Conservation (phyloP, 1,140 invertebrate genomes). For the Mylabris phalerata region DNA sequence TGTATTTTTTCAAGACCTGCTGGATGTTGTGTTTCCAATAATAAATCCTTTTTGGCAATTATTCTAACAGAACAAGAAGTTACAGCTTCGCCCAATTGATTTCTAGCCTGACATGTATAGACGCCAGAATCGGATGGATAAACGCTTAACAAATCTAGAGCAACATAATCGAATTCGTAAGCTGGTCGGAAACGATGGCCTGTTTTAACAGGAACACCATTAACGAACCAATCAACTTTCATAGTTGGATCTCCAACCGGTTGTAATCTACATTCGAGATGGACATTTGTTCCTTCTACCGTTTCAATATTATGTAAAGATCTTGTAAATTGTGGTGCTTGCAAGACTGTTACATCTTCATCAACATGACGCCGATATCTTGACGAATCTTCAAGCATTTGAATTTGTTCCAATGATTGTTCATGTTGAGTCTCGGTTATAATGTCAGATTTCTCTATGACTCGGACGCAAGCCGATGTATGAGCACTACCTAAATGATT, state of each 20-base stretch:
- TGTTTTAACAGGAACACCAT: constrained; percentile 79
- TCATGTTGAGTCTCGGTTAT: constrained; percentile 93
- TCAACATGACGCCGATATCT: constrained; percentile 60
- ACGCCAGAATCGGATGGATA: constrained; percentile 96
- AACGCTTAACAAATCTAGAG: constrained; percentile 89
- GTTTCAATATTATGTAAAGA: constrained; percentile 86
- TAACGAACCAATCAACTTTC: constrained; percentile 96
- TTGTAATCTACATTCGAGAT: constrained; percentile 85
- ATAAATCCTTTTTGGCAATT: constrained; percentile 79
- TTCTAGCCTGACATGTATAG: constrained; percentile 87
- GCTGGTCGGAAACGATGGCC: constrained; percentile 93
- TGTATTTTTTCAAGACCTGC: constrained; percentile 85
- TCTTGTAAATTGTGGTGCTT: constrained; percentile 80
- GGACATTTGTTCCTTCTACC: constrained; percentile 85
- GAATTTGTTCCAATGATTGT: constrained; percentile 88
- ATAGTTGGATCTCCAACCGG: constrained; percentile 93
- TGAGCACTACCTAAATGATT: constrained; percentile 89
- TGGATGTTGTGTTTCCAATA: constrained; percentile 79
- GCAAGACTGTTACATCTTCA: constrained; percentile 72
- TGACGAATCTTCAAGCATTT: constrained; percentile 85
- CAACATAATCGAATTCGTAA: constrained; percentile 97
- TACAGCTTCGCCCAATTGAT: constrained; percentile 89
- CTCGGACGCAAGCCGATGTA: constrained; percentile 82
- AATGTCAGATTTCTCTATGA: constrained; percentile 76
- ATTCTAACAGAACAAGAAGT: constrained; percentile 84